A percentile compares a stretch with the other conserved stretches of the same genome.
phyloP scores from a whole-genome alignment of 2,797 vertebrate species.

The Eidolon dupreanum region DNA sequence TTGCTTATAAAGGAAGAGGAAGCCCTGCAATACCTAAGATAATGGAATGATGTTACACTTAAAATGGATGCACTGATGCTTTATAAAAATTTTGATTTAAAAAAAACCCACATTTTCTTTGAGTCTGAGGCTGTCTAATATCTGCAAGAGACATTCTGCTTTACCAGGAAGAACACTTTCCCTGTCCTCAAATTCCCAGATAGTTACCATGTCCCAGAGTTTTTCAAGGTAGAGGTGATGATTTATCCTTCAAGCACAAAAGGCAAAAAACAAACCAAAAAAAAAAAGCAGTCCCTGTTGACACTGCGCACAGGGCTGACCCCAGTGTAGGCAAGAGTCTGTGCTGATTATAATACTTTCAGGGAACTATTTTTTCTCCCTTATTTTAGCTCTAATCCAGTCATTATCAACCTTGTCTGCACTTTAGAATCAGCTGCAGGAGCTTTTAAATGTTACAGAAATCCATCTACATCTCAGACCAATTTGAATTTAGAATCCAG shows the following conservation, averaged over 20 bases:
- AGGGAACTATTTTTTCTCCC: not conserved
- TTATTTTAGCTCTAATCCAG: not conserved
- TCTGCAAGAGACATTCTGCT: not conserved
- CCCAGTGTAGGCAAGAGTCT: not conserved
- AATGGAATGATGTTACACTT: not conserved
- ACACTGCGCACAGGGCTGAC: not conserved
- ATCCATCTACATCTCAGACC: not conserved
- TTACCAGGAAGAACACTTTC: not conserved
- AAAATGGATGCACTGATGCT: not conserved
- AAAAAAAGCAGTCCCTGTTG: not conserved
- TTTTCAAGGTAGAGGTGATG: not conserved
- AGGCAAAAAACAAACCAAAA: not conserved
- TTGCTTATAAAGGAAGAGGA: not conserved
- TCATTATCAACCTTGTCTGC: not conserved
- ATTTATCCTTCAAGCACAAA: not conserved
- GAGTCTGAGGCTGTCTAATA: not conserved
- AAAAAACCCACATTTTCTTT: not conserved
- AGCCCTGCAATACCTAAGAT: not conserved
- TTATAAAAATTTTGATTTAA: not conserved
- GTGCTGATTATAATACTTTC: not conserved
- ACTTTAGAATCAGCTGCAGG: not conserved
- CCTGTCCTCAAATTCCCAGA: not conserved
- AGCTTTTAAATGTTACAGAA: not conserved
- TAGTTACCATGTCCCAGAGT: not conserved
- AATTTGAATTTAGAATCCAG: not conserved